Evolutionary conservation across 2,113 vertebrate species (phyloP), one percentile per base, ranked within the genome.

Genomic region (Pogonocichla stellata): DNA sequence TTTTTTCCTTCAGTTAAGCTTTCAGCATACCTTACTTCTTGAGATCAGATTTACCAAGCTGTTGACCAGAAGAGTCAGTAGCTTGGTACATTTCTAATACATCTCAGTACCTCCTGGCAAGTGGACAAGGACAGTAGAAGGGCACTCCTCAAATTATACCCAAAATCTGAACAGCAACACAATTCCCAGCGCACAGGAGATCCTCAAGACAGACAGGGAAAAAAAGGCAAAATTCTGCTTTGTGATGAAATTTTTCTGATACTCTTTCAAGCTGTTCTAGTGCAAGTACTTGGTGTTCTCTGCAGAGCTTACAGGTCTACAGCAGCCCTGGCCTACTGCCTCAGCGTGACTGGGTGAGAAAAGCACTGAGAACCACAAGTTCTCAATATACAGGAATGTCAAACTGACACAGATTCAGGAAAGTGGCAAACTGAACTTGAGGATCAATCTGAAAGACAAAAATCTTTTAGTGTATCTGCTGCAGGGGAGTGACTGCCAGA

Each of bases 151-250:
- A 61, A 90, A 43, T 69, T 54, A 67, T 20, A 74, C 40, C 34
- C 29, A 56, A 34, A 40, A 75, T 43, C 57, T 86, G 36, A 67
- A 79, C 36, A 81, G 70, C 56, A 85, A 62, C 51, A 81, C 34
- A 84, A 34, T 61, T 62, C 34, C 50, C 33, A 75, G 19, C 9
- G 58, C 45, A 85, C 2, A 50, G 47, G 18, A 86, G 42, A 33
- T 58, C n/a, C 36, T 62, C 25, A 42, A n/a, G 36, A 80, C 34
- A 66, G n/a, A 53, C 0, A 5, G 5, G 0, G 2, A 38, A 0
- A 8, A 18, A 40, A 75, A 47, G 5, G 8, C 5, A 67, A 86
- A 86, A 61, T 36, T 86, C 42, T 88, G 47, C 34, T 80, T 72
- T 6, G 2, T n/a, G 38, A 53, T 47, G 9, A 47, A 47, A 47